Base-by-base conservation (phyloP, 2,888 invertebrate species). In the Agrilus mali region DNA sequence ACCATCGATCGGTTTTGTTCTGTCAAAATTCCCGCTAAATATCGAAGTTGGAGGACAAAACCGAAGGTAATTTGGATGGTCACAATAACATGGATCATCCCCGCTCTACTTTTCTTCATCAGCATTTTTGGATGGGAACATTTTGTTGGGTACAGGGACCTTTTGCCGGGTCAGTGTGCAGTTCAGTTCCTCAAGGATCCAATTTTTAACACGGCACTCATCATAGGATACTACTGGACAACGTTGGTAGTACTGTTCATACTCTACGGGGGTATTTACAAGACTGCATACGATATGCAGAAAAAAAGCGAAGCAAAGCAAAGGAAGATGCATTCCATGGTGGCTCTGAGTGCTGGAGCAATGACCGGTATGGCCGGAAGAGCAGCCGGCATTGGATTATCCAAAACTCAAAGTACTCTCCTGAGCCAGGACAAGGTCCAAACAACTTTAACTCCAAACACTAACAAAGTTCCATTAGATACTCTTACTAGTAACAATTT, bases 51-150 rank as follows among this genome's bases (percentile, higher is more conserved):
- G 98, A 75, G 96, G 42, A 95, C 96, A 4, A 90, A 94, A 60
- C 82, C 82, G 49, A 80, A 88, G 55, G 95, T 96, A 12, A 82
- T 94, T 47, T 86, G 87, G 77, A 94, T 96, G 90, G 90, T 96
- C 2, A 86, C 88, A 4, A 83, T 93, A 36, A 95, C 94, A 0
- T 97, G 96, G 96, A 86, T 95, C 42, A 86, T 98, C 54, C 98
- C 98, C 38, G 88, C 93, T 1, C 70, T 95, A 45, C 72, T 98
- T 8, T 98, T 98, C 69, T 97, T 97, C 68, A 92, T 93, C 52
- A 93, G 94, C 49, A 97, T 99, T 53, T 95, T 98, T 61, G 97
- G 97, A 36, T 98, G 97, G 95, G 96, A 96, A 62, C 93, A 94
- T 65, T 97, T 97, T 60, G 86, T 93, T 37, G 96, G 96, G 15